Conservation (phyloP, 2,888 invertebrate species). For the Philopedon plagiatum region DNA sequence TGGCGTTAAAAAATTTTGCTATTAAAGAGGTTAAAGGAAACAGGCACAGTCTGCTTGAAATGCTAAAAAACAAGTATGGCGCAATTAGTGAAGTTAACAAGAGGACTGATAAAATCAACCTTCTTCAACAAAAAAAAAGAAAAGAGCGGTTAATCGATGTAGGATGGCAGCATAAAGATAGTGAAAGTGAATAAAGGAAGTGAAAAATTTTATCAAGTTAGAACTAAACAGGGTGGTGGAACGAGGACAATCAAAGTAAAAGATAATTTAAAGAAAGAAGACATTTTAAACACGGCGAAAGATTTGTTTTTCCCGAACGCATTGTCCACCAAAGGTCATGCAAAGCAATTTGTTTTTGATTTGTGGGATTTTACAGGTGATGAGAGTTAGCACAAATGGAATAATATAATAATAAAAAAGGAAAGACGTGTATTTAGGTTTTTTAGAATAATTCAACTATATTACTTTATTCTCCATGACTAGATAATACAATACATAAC, state of each 20-base stretch:
- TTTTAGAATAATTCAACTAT: no score
- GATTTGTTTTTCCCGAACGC: not conserved
- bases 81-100: not conserved
- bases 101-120: not conserved
- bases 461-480: no score
- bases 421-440: no score
- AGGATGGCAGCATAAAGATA: not conserved
- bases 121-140: not conserved
- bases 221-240: not conserved
- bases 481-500: no score
- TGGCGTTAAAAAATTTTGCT: not conserved
- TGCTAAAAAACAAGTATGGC: not conserved
- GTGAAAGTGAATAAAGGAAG: no score
- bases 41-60: not conserved
- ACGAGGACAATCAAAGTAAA: not conserved
- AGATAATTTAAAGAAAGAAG: not conserved
- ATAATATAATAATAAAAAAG: no score
- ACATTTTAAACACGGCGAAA: not conserved
- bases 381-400: no score
- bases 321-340: not conserved
- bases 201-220: not conserved
- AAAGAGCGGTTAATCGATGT: not conserved
- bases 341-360: no score
- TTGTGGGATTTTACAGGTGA: not conserved
- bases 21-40: not conserved